A percentile compares a stretch with the other conserved stretches of the same genome.
phyloP scores from a whole-genome alignment of 2,888 invertebrate species.

The Tubulanus polymorphus region DNA sequence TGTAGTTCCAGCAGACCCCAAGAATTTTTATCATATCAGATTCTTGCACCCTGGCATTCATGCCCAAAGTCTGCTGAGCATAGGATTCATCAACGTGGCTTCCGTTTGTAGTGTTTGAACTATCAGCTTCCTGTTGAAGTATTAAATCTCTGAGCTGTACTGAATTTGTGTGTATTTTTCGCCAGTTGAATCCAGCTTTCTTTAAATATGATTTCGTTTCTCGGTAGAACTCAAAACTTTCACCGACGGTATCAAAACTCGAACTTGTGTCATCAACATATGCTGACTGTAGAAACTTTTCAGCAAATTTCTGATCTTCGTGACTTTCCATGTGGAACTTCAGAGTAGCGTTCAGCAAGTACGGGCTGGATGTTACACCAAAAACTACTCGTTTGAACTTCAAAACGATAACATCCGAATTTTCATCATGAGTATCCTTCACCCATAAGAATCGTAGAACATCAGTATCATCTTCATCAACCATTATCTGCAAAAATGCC shows the following conservation, averaged over 20 bases:
- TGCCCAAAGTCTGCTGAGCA: too few relatives aligned
- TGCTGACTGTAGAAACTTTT: background rate
- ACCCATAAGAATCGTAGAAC: background rate
- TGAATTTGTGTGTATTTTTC: too few relatives aligned
- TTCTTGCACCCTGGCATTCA: too few relatives aligned
- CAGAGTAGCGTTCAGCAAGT: background rate
- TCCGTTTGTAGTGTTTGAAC: too few relatives aligned
- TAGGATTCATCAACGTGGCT: too few relatives aligned
- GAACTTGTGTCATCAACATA: background rate
- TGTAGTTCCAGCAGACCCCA: too few relatives aligned
- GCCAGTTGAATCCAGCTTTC: too few relatives aligned
- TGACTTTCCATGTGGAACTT: background rate
- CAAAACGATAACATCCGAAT: background rate
- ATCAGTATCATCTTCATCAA: background rate
- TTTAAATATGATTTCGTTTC: too few relatives aligned
- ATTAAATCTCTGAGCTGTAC: too few relatives aligned
- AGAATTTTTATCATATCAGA: too few relatives aligned
- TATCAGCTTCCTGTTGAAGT: too few relatives aligned
- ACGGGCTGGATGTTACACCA: background rate
- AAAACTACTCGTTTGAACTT: background rate
- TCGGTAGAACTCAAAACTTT: background rate
- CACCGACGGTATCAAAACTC: background rate
- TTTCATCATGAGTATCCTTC: too few relatives aligned
- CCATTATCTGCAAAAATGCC: background rate
- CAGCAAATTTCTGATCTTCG: background rate